Evolutionary conservation across 2,888 invertebrate species (phyloP).

Genomic region (Nephrocerus scutellatus): DNA sequence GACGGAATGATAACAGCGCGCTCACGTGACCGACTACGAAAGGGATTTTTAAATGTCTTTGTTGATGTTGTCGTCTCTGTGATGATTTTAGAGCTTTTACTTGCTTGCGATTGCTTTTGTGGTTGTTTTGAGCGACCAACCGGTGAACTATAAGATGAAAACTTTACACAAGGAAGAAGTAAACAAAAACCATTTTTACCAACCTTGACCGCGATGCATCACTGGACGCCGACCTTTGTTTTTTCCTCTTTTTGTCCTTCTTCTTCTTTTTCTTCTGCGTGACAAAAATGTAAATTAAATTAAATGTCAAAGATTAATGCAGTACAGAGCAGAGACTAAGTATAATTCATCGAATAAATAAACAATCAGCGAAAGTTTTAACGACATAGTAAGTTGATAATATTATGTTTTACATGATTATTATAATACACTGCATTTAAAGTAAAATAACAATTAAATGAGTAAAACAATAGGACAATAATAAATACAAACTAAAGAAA

Average conservation of each 20-base stretch:
- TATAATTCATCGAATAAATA: conserved; percentile 3
- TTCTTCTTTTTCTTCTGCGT: conserved; percentile 51
- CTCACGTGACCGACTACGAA: conserved; percentile 37
- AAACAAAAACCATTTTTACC: background rate
- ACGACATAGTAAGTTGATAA: too few species aligned
- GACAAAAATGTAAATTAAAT: too few species aligned
- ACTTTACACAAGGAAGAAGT: background rate
- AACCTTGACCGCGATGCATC: conserved; percentile 52
- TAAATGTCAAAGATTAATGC: too few species aligned
- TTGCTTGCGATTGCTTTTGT: conserved; percentile 2
- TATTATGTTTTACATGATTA: background rate
- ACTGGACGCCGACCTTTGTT: conserved; percentile 50
- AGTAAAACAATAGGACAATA: too few species aligned
- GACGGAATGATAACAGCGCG: conserved; percentile 24
- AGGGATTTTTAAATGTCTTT: conserved; percentile 29
- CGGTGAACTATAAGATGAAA: conserved; percentile 29
- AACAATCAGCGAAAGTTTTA: too few species aligned
- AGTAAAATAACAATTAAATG: background rate
- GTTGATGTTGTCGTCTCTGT: conserved; percentile 16
- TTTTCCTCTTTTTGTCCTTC: conserved; percentile 54
- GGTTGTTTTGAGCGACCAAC: conserved; percentile 12
- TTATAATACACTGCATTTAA: background rate
- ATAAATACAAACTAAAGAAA: too few species aligned
- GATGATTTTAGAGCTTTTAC: conserved; percentile 2
- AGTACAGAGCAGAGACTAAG: conserved; percentile 31